Conservation (phyloP, 2,888 invertebrate genomes). For the Hirtodrosophila confusa region DNA sequence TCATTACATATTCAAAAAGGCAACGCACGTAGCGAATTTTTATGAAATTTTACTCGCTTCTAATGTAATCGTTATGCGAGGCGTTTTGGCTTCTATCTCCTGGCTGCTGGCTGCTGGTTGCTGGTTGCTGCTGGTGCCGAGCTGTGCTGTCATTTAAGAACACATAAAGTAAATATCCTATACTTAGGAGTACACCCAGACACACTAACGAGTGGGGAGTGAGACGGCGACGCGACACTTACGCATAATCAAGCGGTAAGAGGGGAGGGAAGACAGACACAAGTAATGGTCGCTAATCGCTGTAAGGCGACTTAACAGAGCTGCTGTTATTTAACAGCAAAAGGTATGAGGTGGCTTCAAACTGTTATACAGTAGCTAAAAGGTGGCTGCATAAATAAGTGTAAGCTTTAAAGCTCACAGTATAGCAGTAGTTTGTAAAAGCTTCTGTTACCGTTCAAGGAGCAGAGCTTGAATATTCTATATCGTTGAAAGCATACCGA, state of each 20-base stretch:
- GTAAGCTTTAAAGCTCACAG: background rate
- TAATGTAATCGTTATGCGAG: constrained; percentile 74
- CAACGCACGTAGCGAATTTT: constrained; percentile 72
- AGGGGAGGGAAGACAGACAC: background rate
- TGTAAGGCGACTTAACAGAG: constrained; percentile 15
- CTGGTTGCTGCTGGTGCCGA: constrained; percentile 17
- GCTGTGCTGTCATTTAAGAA: constrained; percentile 71
- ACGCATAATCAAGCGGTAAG: constrained; percentile 42
- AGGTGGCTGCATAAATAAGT: background rate
- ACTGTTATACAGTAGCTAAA: constrained; percentile 24
- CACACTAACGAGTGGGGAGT: constrained; percentile 48
- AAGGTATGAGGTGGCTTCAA: background rate
- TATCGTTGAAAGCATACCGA: background rate
- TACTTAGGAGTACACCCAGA: constrained; percentile 50
- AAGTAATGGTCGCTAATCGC: constrained; percentile 32
- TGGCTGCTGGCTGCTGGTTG: constrained; percentile 19
- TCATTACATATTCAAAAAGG: constrained; percentile 77
- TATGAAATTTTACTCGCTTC: constrained; percentile 76
- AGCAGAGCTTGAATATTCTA: too few relatives aligned
- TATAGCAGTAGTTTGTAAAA: constrained; percentile 4
- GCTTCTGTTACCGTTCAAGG: background rate
- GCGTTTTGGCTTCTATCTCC: constrained; percentile 43
- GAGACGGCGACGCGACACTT: constrained; percentile 11
- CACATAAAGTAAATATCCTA: constrained; percentile 80
- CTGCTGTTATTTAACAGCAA: constrained; percentile 21